Percentiles rank a stretch among this genome's conserved stretches.
Conservation (phyloP, 1,140 invertebrate genomes). For the Wasmannia auropunctata region DNA sequence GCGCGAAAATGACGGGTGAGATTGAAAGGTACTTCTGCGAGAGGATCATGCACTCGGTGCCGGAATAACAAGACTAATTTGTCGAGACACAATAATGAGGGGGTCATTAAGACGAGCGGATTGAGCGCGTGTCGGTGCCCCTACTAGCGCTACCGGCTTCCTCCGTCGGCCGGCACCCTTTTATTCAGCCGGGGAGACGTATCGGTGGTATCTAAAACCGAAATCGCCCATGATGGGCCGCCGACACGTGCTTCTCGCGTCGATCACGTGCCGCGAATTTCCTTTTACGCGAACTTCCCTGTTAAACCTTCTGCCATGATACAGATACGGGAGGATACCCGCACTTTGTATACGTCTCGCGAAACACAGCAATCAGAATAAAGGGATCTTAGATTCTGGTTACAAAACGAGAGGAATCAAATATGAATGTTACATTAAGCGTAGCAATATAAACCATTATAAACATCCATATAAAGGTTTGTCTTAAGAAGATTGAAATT, state of each 20-base stretch:
- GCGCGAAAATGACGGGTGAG: constrained; percentile 2
- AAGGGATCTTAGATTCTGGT: background rate
- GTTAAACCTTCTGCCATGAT: constrained; percentile 14
- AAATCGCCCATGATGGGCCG: constrained; percentile 60
- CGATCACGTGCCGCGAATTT: constrained; percentile 58
- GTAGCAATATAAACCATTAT: background rate
- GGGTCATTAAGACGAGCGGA: constrained; percentile 74
- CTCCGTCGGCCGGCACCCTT: constrained; percentile 54
- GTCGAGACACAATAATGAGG: constrained; percentile 80
- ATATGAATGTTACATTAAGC: background rate
- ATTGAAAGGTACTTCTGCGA: constrained; percentile 33
- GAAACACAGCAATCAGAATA: constrained; percentile 18
- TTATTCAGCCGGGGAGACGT: constrained; percentile 47
- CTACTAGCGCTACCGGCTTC: constrained; percentile 65
- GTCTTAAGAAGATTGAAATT: background rate
- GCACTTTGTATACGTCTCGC: background rate
- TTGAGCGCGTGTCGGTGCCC: constrained; percentile 61
- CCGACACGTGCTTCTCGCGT: constrained; percentile 73
- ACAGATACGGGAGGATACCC: background rate
- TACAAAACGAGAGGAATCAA: background rate
- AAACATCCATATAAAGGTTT: background rate
- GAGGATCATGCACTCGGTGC: constrained; percentile 2
- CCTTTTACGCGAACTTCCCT: constrained; percentile 39
- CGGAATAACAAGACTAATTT: constrained; percentile 75
- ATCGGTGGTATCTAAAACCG: constrained; percentile 60